Base-by-base conservation (phyloP, 2,797 vertebrate species). In the Chromis chromis region DNA sequence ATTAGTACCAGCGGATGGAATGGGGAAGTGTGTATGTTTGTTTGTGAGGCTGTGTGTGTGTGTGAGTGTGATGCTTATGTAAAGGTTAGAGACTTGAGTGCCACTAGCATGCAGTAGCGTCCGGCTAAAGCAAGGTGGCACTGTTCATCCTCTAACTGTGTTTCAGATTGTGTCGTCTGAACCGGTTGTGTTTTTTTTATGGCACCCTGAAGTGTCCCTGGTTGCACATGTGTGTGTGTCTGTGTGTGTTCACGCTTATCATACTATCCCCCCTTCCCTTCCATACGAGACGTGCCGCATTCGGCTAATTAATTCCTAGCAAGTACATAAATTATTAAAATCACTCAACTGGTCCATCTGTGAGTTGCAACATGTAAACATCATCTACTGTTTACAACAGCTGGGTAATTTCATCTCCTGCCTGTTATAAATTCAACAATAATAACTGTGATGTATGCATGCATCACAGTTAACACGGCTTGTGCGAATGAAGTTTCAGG, bases 101-200 rank as follows among this genome's bases (percentile, higher is more conserved):
- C 25, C 0, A 14, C 44, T 39, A 62, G 60, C 46, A 1, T 88
- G 91, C 76, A 91, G 84, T 91, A 31, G 60, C 39, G 19, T 67
- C 48, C 1, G n/a, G 27, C 58, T 56, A 70, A 86, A 92, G 81
- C 88, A 85, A 92, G 93, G 92, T 81, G 93, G 92, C 90, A 89
- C 86, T 93, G 89, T 93, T 91, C 68, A 76, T 86, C 91, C 90
- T 92, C 75, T 16, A 14, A 42, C 77, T 52, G 50, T 58, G 46
- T 56, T 2, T 52, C 19, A 22, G 24, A 33, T 39, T 64, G 57
- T 64, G 53, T 70, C 22, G 48, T 63, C 25, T 25, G 25, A 25
- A 25, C 25, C 54, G 54, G 52, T 27, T 62, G 48, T 57, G 6
- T 31, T 71, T 40, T 8, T 36, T 2, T 63, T 0, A 19, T 48